A percentile compares a stretch with the other conserved stretches of the same genome.
Evolutionary conservation across 2,888 invertebrate species (phyloP).

Genomic region (Nemotelus pantherinus): DNA sequence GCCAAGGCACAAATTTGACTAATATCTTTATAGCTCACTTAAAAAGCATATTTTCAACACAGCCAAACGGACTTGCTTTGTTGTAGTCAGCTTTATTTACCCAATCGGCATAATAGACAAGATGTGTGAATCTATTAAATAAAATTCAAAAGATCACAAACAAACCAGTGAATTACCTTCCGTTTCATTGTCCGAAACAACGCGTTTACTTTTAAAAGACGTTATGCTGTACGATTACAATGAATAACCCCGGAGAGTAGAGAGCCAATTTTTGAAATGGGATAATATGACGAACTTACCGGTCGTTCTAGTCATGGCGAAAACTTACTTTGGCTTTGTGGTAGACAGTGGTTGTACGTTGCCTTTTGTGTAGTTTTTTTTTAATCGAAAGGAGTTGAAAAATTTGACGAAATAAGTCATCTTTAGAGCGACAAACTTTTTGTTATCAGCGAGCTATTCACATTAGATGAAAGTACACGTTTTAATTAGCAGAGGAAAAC

Average conservation of each 20-base stretch:
- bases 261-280: slow-evolving; percentile 8
- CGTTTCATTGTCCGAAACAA: slow-evolving; percentile 16
- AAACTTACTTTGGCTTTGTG: no score
- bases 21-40: no score
- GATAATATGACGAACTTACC: no score
- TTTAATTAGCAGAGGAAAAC: neutral
- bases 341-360: neutral
- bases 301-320: no score
- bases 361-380: slow-evolving; percentile 15
- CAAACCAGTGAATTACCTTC: slow-evolving; percentile 35
- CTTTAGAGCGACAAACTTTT: neutral
- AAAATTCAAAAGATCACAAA: slow-evolving; percentile 18
- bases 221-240: slow-evolving; percentile 8
- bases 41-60: no score
- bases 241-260: neutral
- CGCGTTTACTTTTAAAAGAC: neutral
- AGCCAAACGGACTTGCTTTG: no score
- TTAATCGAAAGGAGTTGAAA: neutral
- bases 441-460: neutral
- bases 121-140: slow-evolving; percentile 18
- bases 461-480: neutral
- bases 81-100: neutral
- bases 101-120: slow-evolving; percentile 12
- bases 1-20: no score
- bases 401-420: neutral